These are phyloP conservation scores for Petrolisthes manimaculis DNA, from an alignment of 2,888 invertebrate species.

Conservation along the genomic window DNA sequence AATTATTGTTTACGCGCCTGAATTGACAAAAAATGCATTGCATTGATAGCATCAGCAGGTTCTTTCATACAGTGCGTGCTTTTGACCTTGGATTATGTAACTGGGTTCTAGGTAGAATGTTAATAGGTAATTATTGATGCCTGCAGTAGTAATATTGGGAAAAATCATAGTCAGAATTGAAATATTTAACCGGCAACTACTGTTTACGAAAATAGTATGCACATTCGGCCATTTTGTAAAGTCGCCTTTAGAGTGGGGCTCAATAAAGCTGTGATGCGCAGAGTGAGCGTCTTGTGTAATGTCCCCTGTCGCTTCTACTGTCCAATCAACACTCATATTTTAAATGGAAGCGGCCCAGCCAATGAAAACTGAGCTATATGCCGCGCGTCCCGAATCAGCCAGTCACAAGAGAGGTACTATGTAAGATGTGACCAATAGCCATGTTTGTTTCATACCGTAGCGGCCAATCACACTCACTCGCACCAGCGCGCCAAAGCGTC, in stretches of 20 bases:
- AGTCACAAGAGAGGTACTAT: neutral
- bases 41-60: too few species aligned
- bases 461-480: conserved; percentile 45
- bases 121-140: too few species aligned
- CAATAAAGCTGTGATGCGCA: conserved; percentile 40
- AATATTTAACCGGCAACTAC: neutral
- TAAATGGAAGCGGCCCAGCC: conserved; percentile 5
- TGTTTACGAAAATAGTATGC: neutral
- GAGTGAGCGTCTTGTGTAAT: neutral
- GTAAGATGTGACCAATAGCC: conserved; percentile 3
- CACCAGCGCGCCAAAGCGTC: conserved; percentile 61
- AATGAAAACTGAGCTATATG: neutral
- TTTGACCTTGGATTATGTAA: too few species aligned
- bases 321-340: conserved; percentile 28
- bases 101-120: too few species aligned
- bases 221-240: conserved; percentile 51
- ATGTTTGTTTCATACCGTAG: neutral
- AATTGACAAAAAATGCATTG: too few species aligned
- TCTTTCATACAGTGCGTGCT: too few species aligned
- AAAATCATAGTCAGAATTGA: too few species aligned
- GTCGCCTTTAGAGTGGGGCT: conserved; percentile 36
- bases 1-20: too few species aligned
- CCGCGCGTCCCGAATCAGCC: conserved; percentile 26
- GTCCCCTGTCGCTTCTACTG: neutral
- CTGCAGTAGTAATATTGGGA: too few species aligned